A percentile compares a stretch with the other conserved stretches of the same genome.
phyloP scores from a whole-genome alignment of 2,797 vertebrate species.

The Falco rusticolus region DNA sequence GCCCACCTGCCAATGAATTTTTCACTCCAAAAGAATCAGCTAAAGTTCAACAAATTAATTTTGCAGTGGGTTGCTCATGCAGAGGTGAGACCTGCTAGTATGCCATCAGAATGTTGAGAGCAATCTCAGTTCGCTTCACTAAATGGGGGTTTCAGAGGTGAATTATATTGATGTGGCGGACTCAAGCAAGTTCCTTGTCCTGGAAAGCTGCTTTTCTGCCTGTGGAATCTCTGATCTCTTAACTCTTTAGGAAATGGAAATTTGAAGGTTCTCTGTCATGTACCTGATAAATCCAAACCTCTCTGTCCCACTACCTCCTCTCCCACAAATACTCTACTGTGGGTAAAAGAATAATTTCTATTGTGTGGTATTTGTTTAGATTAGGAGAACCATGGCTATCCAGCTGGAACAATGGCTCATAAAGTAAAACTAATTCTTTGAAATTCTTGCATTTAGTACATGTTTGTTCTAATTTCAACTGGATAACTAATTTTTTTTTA shows the following conservation, averaged over 20 bases:
- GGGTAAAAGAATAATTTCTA: background rate
- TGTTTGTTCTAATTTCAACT: slow-evolving; percentile 34
- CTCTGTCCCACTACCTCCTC: background rate
- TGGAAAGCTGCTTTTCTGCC: background rate
- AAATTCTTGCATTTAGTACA: slow-evolving; percentile 1
- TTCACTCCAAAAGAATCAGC: background rate
- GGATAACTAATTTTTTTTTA: slow-evolving; percentile 36
- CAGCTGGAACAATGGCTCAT: background rate
- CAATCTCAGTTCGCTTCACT: background rate
- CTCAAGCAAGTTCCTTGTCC: background rate
- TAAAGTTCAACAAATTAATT: slow-evolving; percentile 8
- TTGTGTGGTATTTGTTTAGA: background rate
- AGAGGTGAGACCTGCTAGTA: background rate
- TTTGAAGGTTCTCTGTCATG: background rate
- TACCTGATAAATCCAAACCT: background rate
- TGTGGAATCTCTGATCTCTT: background rate
- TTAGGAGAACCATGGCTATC: background rate
- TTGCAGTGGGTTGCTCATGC: background rate
- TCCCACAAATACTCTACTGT: background rate
- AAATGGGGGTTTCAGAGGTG: background rate
- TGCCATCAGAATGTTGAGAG: background rate
- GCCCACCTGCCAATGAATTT: slow-evolving; percentile 12
- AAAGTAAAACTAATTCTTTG: background rate
- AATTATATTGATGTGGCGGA: background rate
- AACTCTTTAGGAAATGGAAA: background rate